Evolutionary conservation across 2,797 vertebrate species (phyloP).

Genomic region (Diplodus sargus): DNA sequence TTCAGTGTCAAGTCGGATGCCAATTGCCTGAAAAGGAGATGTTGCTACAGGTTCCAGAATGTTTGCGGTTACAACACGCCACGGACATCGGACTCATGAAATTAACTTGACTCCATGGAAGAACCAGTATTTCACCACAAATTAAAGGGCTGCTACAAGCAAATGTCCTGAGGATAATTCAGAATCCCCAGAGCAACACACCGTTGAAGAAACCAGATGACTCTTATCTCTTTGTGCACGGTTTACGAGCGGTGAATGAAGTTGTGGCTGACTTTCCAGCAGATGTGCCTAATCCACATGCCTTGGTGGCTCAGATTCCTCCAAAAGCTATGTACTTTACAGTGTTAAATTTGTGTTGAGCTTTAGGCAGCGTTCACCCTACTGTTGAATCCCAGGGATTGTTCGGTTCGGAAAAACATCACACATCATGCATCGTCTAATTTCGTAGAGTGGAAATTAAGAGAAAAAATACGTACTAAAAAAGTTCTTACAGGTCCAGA

Average conservation of each 20-base stretch:
- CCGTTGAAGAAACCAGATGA: neutral
- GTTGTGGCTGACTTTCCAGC: neutral
- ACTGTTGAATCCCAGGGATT: no score
- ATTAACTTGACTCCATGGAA: neutral
- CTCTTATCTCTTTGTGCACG: neutral
- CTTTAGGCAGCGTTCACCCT: no score
- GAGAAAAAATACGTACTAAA: no score
- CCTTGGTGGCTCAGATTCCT: neutral
- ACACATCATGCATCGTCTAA: neutral
- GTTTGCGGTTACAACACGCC: neutral
- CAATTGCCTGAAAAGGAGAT: no score
- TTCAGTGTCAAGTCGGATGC: no score
- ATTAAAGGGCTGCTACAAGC: constrained; percentile 5
- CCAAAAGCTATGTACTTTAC: neutral
- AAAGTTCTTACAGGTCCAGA: no score
- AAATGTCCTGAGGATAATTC: neutral
- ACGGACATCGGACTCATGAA: constrained; percentile 8
- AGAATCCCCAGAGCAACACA: neutral
- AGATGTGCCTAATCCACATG: neutral
- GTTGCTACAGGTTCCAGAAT: no score
- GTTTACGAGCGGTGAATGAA: neutral
- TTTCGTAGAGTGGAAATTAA: neutral
- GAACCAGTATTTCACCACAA: neutral
- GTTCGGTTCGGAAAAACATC: neutral
- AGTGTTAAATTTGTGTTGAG: neutral